phyloP scores from a whole-genome alignment of 1,140 invertebrate species.

The Drosophila pseudoobscura region DNA sequence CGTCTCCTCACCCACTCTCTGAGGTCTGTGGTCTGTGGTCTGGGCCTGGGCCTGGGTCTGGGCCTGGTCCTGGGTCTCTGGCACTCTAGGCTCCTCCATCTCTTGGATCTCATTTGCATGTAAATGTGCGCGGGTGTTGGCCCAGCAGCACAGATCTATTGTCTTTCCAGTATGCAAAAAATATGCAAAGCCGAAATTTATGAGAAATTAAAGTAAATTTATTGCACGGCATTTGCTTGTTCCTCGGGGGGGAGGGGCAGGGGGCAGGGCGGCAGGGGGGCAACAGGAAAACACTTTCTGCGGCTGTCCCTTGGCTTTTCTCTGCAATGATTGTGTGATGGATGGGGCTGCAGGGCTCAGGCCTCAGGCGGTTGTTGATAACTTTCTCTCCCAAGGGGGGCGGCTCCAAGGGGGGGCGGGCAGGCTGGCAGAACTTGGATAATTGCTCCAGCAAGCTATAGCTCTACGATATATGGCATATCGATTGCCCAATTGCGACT shows the following conservation, averaged over 20 bases:
- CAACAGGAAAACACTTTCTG: constrained; percentile 53
- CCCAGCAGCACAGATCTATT: constrained; percentile 70
- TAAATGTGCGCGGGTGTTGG: constrained; percentile 80
- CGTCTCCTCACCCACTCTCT: constrained; percentile 68
- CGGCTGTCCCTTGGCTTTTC: constrained; percentile 52
- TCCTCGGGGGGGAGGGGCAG: no score
- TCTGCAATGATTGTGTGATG: constrained; percentile 65
- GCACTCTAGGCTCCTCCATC: constrained; percentile 10
- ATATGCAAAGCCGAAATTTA: constrained; percentile 80
- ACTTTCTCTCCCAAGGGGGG: constrained; percentile 58
- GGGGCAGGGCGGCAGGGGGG: neutral
- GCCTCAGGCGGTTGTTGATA: constrained; percentile 31
- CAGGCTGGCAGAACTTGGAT: no score
- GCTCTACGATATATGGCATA: no score
- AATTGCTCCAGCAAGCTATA: neutral
- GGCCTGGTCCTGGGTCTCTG: no score
- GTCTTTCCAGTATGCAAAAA: constrained; percentile 69
- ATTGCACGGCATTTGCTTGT: constrained; percentile 67
- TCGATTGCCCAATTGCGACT: neutral
- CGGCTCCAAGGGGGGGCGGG: neutral
- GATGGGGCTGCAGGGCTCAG: constrained; percentile 38
- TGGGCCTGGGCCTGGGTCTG: no score
- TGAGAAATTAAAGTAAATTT: constrained; percentile 82
- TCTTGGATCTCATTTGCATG: constrained; percentile 70
- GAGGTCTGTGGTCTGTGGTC: neutral